Evolutionary conservation across 2,113 vertebrate species (phyloP), one percentile per base, ranked within the genome.

Genomic region (Trematomus loennbergii): DNA sequence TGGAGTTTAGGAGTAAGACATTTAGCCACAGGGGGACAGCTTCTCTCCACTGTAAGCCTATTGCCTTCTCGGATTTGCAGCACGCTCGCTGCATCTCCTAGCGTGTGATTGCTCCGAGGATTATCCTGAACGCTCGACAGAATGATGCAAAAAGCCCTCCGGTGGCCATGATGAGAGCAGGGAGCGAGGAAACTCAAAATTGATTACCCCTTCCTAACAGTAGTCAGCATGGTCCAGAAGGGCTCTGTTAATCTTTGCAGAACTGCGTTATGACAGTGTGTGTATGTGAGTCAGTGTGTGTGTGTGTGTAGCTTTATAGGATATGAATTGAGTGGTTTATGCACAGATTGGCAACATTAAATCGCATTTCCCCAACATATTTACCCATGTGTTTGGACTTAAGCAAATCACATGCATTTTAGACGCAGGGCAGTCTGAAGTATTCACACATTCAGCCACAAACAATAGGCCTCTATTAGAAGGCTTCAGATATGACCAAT

Each of bases 61-160:
- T 88, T 93, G 87, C 87, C 88, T 86, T 88, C 82, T 81, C 81
- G 88, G 87, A 89, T 90, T 88, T 80, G 82, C 86, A 36, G 72
- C 81, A 58, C 59, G 52, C 90, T 82, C 57, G 60, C 88, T 87
- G 86, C 87, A 88, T 90, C 88, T 91, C 82, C 84, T 88, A 88
- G 90, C 87, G 83, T 92, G 89, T 91, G 89, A 93, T 94, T 93
- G 92, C 84, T 89, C 78, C 61, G 84, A 90, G 92, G 92, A 93
- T 93, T 92, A 92, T 91, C 91, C 89, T 29, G 62, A 89, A 93
- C 52, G 84, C 88, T 46, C 85, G 83, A 88, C 84, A 80, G 89
- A 90, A 83, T 88, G 88, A 93, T 93, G 89, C 88, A 93, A 89
- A 88, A 87, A 90, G 90, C 89, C 88, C 84, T 87, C 82, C 81